A percentile compares a stretch with the other conserved stretches of the same genome.
Conservation (phyloP, 1,140 invertebrate genomes). For the Cardiocondyla obscurior region DNA sequence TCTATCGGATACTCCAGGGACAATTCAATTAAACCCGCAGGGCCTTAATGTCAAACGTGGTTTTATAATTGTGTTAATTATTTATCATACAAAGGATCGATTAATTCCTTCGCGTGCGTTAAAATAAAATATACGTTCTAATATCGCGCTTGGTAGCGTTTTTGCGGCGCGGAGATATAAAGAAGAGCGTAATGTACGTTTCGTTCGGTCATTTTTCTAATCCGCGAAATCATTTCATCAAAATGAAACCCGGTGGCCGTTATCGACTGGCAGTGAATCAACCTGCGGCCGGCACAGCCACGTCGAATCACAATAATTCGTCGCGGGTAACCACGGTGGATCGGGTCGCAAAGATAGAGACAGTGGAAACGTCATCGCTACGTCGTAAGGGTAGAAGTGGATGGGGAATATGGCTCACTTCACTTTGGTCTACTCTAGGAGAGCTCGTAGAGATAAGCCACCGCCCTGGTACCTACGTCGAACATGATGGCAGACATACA, state of each 20-base stretch:
- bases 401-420: slow-evolving; percentile 65
- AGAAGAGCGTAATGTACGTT: not conserved
- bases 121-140: too few species aligned
- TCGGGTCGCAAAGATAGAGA: slow-evolving; percentile 33
- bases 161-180: not conserved
- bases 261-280: slow-evolving; percentile 65
- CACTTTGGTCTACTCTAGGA: slow-evolving; percentile 59
- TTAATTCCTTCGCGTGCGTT: too few species aligned
- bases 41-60: too few species aligned
- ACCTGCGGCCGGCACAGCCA: slow-evolving; percentile 5
- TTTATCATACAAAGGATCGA: too few species aligned
- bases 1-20: not conserved
- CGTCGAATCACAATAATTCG: slow-evolving; percentile 60
- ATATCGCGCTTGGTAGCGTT: too few species aligned
- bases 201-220: slow-evolving; percentile 5
- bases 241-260: not conserved
- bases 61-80: too few species aligned
- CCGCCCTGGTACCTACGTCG: slow-evolving; percentile 54
- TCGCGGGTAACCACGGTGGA: slow-evolving; percentile 18
- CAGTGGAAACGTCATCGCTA: slow-evolving; percentile 64
- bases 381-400: slow-evolving; percentile 22
- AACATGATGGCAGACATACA: slow-evolving; percentile 59
- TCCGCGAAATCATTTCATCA: slow-evolving; percentile 39
- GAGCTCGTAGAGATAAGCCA: slow-evolving; percentile 75
- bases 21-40: not conserved